phyloP scores from a whole-genome alignment of 1,140 invertebrate genomes.

The Drosophila micromelanica region DNA sequence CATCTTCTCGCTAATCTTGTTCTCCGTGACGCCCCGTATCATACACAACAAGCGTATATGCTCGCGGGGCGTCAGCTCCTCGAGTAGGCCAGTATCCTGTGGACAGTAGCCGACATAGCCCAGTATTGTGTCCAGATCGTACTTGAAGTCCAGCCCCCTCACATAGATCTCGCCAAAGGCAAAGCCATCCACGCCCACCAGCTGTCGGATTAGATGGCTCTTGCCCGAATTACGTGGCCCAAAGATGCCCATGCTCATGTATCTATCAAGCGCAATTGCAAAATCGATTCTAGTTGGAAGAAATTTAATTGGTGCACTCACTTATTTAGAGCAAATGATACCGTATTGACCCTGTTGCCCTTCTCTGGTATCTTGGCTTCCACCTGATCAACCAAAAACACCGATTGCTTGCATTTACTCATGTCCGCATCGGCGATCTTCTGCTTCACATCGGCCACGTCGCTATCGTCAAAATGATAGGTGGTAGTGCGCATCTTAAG shows the following conservation, averaged over 20 bases:
- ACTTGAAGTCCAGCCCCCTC: constrained; percentile 67
- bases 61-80: constrained; percentile 59
- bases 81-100: constrained; percentile 53
- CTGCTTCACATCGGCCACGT: constrained; percentile 72
- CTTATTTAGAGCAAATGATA: constrained; percentile 74
- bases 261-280: constrained; percentile 29
- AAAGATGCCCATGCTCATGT: constrained; percentile 73
- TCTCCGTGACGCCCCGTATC: constrained; percentile 64
- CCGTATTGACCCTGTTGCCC: constrained; percentile 52
- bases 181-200: constrained; percentile 70
- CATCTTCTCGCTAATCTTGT: constrained; percentile 63
- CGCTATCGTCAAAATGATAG: constrained; percentile 70
- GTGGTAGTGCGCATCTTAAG: constrained; percentile 56
- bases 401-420: constrained; percentile 61
- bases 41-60: constrained; percentile 69
- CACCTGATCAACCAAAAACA: constrained; percentile 74
- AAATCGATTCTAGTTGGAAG: neutral
- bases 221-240: constrained; percentile 63
- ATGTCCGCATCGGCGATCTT: constrained; percentile 67
- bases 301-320: constrained; percentile 31
- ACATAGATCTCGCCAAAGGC: constrained; percentile 77
- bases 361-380: constrained; percentile 50
- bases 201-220: constrained; percentile 61
- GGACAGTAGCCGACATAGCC: constrained; percentile 69
- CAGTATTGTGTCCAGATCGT: constrained; percentile 57